Conservation (phyloP, 2,888 invertebrate genomes). For the Drosophila antonietae region DNA sequence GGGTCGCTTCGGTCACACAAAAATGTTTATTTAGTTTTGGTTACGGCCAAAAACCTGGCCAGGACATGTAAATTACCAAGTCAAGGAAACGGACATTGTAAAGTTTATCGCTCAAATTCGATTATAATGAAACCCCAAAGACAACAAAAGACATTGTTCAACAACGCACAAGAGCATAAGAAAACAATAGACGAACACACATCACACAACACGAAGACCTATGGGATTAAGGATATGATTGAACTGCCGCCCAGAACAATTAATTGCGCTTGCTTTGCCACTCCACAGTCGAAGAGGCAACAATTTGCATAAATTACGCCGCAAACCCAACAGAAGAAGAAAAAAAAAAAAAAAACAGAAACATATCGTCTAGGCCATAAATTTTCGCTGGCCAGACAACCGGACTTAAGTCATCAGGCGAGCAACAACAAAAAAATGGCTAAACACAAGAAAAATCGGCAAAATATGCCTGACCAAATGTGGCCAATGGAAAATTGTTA, state of each 20-base stretch:
- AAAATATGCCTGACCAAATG: slow-evolving; percentile 52
- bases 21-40: slow-evolving; percentile 68
- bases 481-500: slow-evolving; percentile 39
- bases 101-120: slow-evolving; percentile 80
- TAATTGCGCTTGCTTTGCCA: slow-evolving; percentile 53
- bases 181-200: slow-evolving; percentile 32
- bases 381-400: slow-evolving; percentile 61
- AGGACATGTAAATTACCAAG: slow-evolving; percentile 64
- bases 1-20: slow-evolving; percentile 23
- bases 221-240: slow-evolving; percentile 69
- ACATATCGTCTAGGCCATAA: slow-evolving; percentile 71
- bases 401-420: slow-evolving; percentile 70
- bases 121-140: slow-evolving; percentile 71
- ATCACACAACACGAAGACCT: slow-evolving; percentile 22
- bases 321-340: slow-evolving; percentile 1
- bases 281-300: slow-evolving; percentile 41
- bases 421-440: slow-evolving; percentile 2
- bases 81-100: slow-evolving; percentile 61
- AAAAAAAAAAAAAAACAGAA: background rate
- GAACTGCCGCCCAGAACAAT: slow-evolving; percentile 63
- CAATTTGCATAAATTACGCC: slow-evolving; percentile 75
- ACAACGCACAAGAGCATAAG: slow-evolving; percentile 2
- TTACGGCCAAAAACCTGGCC: slow-evolving; percentile 37
- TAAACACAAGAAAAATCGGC: slow-evolving; percentile 24
- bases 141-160: slow-evolving; percentile 58